Base-by-base conservation (phyloP, 2,888 invertebrate species). In the Noctua janthe region DNA sequence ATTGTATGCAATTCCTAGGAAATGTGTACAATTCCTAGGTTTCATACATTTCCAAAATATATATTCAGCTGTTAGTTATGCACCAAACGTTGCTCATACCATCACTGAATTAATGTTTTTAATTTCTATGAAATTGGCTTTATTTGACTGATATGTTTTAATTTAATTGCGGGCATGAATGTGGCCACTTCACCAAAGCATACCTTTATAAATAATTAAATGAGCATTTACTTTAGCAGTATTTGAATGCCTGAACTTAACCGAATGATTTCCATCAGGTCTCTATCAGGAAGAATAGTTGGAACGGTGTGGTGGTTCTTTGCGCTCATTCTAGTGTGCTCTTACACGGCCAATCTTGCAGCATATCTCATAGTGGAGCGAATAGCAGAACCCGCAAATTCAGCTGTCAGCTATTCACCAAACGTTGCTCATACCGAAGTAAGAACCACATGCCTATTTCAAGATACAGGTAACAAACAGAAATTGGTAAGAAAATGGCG, bases 221-320 rank as follows among this genome's bases (percentile, higher is more conserved):
- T 49, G 15, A 51, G 23, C 15, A 3, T 43, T 51, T 13, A 6
- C 15, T n/a, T 56, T 15, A 29, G 11, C 47, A 15, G 39, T 54
- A 13, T 54, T 54, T 67, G 2, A 49, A 76, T 76, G 43, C 4
- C 2, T 39, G 0, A 56, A 71, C 13, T 59, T 43, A 81, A 29
- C 23, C 8, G 29, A 71, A 29, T 59, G 1, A 39, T 35, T 70
- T 77, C 2, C 69, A 35, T 85, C 56, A 97, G 99, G 93, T 99
- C 99, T 7, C 97, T 99, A 88, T 99, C 99, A 0, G 99, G 99
- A 8, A 97, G 99, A 82, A 99, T 99, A 91, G 99, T 99, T 4
- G 99, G 99, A 69, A 99, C 99, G 66, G 99, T 99, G 2, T 99
- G 99, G 99, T 99, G 99, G 99, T 99, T 99, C 96, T 99, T 99